Conservation (phyloP, 1,140 invertebrate species). For the Probaryconus sp. region DNA sequence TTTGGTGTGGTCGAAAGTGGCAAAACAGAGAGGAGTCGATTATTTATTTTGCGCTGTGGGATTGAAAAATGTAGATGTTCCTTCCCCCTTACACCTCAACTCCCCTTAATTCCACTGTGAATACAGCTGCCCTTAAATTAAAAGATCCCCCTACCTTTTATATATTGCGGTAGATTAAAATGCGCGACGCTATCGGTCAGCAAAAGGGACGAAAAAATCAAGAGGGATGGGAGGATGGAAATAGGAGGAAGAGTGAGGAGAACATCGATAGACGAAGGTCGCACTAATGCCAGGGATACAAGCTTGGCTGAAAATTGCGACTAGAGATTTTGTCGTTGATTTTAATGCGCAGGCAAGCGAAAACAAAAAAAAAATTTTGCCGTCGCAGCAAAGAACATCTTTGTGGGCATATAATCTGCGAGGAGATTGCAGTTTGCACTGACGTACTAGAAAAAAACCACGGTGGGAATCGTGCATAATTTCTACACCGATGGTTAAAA, state of each 20-base stretch:
- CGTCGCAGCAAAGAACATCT: slow-evolving; percentile 35
- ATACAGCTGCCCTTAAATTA: slow-evolving; percentile 68
- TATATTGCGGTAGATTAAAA: slow-evolving; percentile 61
- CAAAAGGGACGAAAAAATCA: slow-evolving; percentile 24
- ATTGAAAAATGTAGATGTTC: slow-evolving; percentile 55
- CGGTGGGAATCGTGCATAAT: slow-evolving; percentile 26
- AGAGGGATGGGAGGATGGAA: slow-evolving; percentile 20
- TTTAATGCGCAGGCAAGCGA: slow-evolving; percentile 12
- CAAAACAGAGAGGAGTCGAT: slow-evolving; percentile 33
- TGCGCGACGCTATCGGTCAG: slow-evolving; percentile 59
- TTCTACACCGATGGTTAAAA: slow-evolving; percentile 34
- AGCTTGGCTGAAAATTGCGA: slow-evolving; percentile 45
- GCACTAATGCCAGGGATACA: slow-evolving; percentile 45
- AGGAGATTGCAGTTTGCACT: slow-evolving; percentile 24
- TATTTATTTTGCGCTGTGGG: slow-evolving; percentile 46
- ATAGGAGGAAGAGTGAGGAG: slow-evolving; percentile 13
- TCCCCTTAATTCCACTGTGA: slow-evolving; percentile 51
- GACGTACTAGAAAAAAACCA: slow-evolving; percentile 8
- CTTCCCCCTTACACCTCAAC: slow-evolving; percentile 1
- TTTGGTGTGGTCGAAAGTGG: too few species aligned
- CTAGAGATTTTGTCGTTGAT: slow-evolving; percentile 44
- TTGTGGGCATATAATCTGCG: slow-evolving; percentile 29
- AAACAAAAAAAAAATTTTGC: slow-evolving; percentile 12
- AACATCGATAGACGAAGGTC: slow-evolving; percentile 47
- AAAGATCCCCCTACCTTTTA: slow-evolving; percentile 45